Conservation (phyloP, 2,888 invertebrate species). For the Napeogenes inachia region DNA sequence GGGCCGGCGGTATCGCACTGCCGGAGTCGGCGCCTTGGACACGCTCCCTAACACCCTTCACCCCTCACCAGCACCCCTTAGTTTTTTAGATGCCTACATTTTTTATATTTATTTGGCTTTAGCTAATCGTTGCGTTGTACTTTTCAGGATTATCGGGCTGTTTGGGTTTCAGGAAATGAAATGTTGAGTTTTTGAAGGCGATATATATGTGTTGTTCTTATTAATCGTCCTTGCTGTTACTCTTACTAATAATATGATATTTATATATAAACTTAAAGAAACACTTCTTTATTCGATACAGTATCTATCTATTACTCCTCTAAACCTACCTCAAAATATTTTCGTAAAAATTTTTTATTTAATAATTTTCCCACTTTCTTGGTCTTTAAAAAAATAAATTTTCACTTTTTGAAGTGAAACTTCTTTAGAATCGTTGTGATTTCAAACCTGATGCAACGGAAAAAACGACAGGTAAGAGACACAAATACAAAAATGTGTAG, state of each 20-base stretch:
- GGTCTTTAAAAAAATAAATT: too few relatives aligned
- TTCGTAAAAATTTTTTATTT: too few relatives aligned
- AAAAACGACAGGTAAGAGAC: too few relatives aligned
- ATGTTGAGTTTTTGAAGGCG: background rate
- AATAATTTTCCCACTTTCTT: too few relatives aligned
- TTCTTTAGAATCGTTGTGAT: too few relatives aligned
- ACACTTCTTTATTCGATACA: too few relatives aligned
- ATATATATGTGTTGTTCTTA: background rate
- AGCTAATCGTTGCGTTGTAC: constrained; percentile 7
- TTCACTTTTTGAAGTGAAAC: too few relatives aligned
- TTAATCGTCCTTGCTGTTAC: background rate
- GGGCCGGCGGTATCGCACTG: constrained; percentile 50
- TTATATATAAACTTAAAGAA: too few relatives aligned
- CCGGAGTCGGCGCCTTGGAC: constrained; percentile 50
- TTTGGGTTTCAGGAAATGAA: background rate
- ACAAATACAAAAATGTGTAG: too few relatives aligned
- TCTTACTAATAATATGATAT: background rate
- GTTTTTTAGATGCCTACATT: constrained; percentile 16
- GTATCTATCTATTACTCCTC: too few relatives aligned
- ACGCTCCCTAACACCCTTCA: constrained; percentile 29
- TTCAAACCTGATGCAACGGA: too few relatives aligned
- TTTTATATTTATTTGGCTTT: constrained; percentile 7
- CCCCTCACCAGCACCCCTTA: constrained; percentile 24
- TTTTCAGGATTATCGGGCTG: constrained; percentile 3
- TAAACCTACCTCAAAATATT: too few relatives aligned